phyloP scores from a whole-genome alignment of 1,140 invertebrate genomes.

The Homalodisca vitripennis region DNA sequence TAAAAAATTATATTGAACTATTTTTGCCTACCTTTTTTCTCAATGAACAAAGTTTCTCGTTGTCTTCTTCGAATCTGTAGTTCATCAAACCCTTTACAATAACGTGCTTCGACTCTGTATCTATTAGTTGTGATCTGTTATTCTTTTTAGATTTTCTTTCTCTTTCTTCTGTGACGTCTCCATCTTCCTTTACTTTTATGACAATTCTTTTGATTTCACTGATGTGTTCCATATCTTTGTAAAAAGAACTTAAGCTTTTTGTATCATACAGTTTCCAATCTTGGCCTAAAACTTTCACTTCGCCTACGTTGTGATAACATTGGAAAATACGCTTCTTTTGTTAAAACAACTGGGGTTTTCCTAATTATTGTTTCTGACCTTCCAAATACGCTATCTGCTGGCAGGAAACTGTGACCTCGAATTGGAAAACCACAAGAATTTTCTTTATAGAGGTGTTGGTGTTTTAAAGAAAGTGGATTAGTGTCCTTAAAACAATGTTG shows the following conservation, averaged over 20 bases:
- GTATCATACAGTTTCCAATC: too few species aligned
- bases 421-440: conserved; percentile 40
- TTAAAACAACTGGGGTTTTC: conserved; percentile 37
- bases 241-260: neutral
- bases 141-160: neutral
- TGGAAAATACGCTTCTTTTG: conserved; percentile 22
- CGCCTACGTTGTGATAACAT: conserved; percentile 18
- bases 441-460: conserved; percentile 4
- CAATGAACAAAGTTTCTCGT: conserved; percentile 5
- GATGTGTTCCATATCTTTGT: too few species aligned
- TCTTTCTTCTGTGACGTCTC: conserved; percentile 18
- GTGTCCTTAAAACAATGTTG: conserved; percentile 4
- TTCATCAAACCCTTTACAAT: neutral
- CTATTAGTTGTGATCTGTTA: too few species aligned
- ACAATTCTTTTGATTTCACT: too few species aligned
- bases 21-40: neutral
- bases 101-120: neutral
- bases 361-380: conserved; percentile 40
- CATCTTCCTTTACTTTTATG: too few species aligned
- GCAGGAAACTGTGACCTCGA: conserved; percentile 43
- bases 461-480: neutral
- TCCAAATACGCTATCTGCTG: conserved; percentile 44
- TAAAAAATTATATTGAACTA: neutral
- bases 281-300: too few species aligned
- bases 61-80: conserved; percentile 3